Evolutionary conservation across 2,797 vertebrate species (phyloP).

Genomic region (Cyclopterus lumpus): DNA sequence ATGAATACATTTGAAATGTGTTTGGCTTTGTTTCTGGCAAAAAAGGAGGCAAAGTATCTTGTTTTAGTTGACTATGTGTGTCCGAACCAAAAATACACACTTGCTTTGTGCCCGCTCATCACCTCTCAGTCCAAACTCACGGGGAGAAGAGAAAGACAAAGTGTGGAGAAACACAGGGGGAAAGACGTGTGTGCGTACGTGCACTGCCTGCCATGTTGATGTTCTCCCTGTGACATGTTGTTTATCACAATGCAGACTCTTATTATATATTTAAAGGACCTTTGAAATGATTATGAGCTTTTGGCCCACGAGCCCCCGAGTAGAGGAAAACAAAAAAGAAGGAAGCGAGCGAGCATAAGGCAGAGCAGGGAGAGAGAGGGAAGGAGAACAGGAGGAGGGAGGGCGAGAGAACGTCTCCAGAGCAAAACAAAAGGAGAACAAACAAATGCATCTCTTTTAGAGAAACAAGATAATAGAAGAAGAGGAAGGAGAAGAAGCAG

Average conservation of each 20-base stretch:
- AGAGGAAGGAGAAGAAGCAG: constrained; percentile 34
- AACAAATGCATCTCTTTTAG: constrained; percentile 71
- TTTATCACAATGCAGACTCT: constrained; percentile 79
- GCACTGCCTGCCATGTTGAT: constrained; percentile 51
- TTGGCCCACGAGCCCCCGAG: constrained; percentile 73
- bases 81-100: too few species aligned
- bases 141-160: constrained; percentile 5
- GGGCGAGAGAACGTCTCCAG: constrained; percentile 51
- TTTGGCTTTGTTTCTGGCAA: too few species aligned
- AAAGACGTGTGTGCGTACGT: not conserved
- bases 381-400: constrained; percentile 31
- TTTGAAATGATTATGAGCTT: constrained; percentile 86
- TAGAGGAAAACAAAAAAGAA: constrained; percentile 62
- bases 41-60: too few species aligned
- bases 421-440: constrained; percentile 81
- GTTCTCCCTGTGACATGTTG: constrained; percentile 77
- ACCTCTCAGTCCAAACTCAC: not conserved
- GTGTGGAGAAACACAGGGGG: constrained; percentile 10
- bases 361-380: constrained; percentile 31
- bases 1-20: too few species aligned
- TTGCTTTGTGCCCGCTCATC: not conserved
- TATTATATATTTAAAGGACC: constrained; percentile 84
- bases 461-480: constrained; percentile 65
- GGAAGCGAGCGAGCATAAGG: constrained; percentile 42
- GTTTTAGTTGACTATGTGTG: too few species aligned